Evolutionary conservation across 1,140 invertebrate species (phyloP).

Genomic region (Nylanderia fulva): DNA sequence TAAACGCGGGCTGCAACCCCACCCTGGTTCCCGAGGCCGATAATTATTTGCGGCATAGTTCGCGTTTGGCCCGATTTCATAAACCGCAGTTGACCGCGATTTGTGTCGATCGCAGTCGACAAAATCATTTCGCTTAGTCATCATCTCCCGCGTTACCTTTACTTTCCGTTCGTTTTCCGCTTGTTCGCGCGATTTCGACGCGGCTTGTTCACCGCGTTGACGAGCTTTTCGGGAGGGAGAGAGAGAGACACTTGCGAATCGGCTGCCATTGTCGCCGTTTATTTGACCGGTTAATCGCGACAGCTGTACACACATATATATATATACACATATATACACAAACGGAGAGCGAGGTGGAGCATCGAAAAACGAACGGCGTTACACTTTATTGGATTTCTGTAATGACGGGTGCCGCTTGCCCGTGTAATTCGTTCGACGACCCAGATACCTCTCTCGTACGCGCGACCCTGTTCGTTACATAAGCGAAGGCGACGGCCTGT

Average conservation of each 20-base stretch:
- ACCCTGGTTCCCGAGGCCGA: slow-evolving; percentile 34
- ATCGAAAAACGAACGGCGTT: slow-evolving; percentile 60
- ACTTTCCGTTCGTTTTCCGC: slow-evolving; percentile 51
- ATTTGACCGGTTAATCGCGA: slow-evolving; percentile 54
- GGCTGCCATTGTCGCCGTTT: slow-evolving; percentile 53
- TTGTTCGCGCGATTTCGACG: slow-evolving; percentile 36
- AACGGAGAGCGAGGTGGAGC: slow-evolving; percentile 21
- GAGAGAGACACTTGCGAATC: slow-evolving; percentile 36
- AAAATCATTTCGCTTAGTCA: slow-evolving; percentile 62
- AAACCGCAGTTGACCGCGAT: slow-evolving; percentile 66
- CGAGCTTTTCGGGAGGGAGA: slow-evolving; percentile 28
- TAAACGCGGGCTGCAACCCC: slow-evolving; percentile 69
- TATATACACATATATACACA: not conserved
- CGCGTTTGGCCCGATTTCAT: slow-evolving; percentile 66
- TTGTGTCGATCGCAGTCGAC: slow-evolving; percentile 54
- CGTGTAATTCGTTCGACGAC: slow-evolving; percentile 59
- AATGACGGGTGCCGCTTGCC: slow-evolving; percentile 52
- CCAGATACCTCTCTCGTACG: slow-evolving; percentile 46
- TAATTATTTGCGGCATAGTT: slow-evolving; percentile 76
- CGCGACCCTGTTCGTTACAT: slow-evolving; percentile 55
- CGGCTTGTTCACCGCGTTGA: slow-evolving; percentile 28
- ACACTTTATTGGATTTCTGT: slow-evolving; percentile 63
- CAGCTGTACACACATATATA: not conserved
- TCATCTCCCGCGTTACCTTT: slow-evolving; percentile 58
- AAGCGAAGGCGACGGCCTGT: slow-evolving; percentile 55